These are phyloP conservation scores for Idaea straminata DNA, from an alignment of 2,888 invertebrate species.

Conservation along the genomic window DNA sequence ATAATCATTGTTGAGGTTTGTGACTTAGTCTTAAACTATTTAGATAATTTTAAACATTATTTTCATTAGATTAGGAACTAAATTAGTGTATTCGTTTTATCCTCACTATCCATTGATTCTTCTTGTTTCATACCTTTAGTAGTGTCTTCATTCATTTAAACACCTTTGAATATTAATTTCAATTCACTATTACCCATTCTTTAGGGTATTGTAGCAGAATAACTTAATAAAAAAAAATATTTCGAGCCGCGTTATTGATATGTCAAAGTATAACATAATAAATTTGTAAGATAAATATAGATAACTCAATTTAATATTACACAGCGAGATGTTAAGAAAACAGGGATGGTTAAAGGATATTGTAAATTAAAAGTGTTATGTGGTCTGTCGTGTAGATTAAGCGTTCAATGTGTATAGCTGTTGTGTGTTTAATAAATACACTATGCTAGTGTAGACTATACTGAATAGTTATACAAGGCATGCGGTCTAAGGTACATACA, in stretches of 20 bases:
- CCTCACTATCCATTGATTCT: constrained; percentile 44
- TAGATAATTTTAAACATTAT: constrained; percentile 57
- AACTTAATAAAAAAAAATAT: constrained; percentile 68
- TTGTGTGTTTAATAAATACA: constrained; percentile 60
- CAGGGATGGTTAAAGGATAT: constrained; percentile 75
- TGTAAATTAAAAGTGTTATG: constrained; percentile 70
- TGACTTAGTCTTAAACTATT: constrained; percentile 61
- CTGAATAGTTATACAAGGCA: constrained; percentile 45
- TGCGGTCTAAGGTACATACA: constrained; percentile 41
- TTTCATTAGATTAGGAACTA: constrained; percentile 59
- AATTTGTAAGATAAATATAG: constrained; percentile 75
- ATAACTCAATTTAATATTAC: constrained; percentile 70
- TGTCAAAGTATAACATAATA: constrained; percentile 79
- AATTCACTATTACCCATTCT: constrained; percentile 70
- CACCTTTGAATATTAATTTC: constrained; percentile 47
- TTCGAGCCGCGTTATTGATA: constrained; percentile 80
- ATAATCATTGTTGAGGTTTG: constrained; percentile 69
- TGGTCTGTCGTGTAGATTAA: constrained; percentile 74
- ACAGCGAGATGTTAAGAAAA: constrained; percentile 78
- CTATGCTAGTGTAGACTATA: constrained; percentile 65
- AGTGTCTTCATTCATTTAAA: constrained; percentile 41
- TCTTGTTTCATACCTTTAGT: constrained; percentile 35
- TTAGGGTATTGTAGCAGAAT: constrained; percentile 74
- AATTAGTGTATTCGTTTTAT: constrained; percentile 49
- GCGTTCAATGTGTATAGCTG: constrained; percentile 76